Evolutionary conservation across 2,888 invertebrate genomes (phyloP).

Genomic region (Epinotia ramella): DNA sequence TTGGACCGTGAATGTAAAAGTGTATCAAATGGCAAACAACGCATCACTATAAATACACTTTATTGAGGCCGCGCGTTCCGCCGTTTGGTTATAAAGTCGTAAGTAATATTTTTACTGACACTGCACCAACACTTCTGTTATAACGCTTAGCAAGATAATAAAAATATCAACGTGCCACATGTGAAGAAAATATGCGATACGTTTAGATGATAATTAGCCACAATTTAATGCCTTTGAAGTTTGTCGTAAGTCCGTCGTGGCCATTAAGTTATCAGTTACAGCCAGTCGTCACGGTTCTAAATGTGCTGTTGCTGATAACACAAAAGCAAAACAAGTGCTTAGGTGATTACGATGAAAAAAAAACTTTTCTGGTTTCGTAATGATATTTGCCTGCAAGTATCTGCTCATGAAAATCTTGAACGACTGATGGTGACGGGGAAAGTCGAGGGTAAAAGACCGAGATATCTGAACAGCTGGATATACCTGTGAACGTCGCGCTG

Average conservation of each 20-base stretch:
- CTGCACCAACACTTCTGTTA: constrained; percentile 30
- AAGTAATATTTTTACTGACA: constrained; percentile 26
- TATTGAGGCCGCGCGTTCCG: constrained; percentile 46
- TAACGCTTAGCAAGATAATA: constrained; percentile 31
- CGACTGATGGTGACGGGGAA: too few relatives aligned
- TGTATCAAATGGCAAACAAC: constrained; percentile 70
- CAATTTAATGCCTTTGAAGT: constrained; percentile 30
- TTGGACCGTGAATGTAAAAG: constrained; percentile 67
- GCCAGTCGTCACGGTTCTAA: constrained; percentile 25
- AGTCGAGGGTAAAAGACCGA: too few relatives aligned
- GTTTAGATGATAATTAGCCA: constrained; percentile 34
- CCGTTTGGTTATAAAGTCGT: constrained; percentile 36
- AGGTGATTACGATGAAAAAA: constrained; percentile 13
- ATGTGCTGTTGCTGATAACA: constrained; percentile 27
- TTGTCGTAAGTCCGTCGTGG: constrained; percentile 26
- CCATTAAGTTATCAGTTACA: constrained; percentile 33
- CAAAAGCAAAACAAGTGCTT: constrained; percentile 9
- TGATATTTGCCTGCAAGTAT: too few relatives aligned
- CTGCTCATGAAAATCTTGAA: too few relatives aligned
- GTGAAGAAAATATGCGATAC: constrained; percentile 30
- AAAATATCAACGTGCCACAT: constrained; percentile 33
- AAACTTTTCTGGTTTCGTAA: constrained; percentile 3
- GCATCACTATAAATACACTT: constrained; percentile 51
- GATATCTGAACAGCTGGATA: too few relatives aligned
- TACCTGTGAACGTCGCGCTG: too few relatives aligned